A percentile compares a stretch with the other conserved stretches of the same genome.
These are phyloP conservation scores for Cynocephalus volans DNA, from an alignment of 2,113 vertebrate genomes.

Conservation along the genomic window DNA sequence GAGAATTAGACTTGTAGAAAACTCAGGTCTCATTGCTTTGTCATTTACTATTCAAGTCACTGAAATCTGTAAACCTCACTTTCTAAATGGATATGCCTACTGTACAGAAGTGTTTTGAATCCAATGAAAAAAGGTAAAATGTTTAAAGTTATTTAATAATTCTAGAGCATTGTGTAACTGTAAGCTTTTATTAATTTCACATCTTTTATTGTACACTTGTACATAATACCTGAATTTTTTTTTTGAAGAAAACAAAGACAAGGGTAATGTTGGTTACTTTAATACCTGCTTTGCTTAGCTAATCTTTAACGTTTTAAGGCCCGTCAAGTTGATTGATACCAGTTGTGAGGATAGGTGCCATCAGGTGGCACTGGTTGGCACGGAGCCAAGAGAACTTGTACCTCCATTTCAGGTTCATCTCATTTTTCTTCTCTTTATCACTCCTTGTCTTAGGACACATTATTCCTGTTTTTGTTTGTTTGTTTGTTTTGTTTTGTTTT, in stretches of 20 bases:
- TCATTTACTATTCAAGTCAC: background rate
- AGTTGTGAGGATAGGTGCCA: background rate
- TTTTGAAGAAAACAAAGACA: background rate
- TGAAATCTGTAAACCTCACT: background rate
- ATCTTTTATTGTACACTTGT: background rate
- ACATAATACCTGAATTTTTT: background rate
- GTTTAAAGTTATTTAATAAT: background rate
- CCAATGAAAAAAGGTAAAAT: background rate
- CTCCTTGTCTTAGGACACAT: background rate
- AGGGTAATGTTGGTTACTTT: background rate
- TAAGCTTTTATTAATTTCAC: background rate
- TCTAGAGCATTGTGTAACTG: background rate
- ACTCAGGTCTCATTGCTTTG: background rate
- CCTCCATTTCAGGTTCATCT: constrained; percentile 29
- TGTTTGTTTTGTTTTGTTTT: no score
- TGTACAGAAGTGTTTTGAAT: background rate
- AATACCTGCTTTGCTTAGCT: background rate
- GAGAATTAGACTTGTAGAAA: background rate
- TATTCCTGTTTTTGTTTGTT: constrained; percentile 4
- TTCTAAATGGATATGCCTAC: background rate
- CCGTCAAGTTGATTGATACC: constrained; percentile 24
- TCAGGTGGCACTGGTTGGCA: background rate
- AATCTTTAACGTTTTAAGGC: constrained; percentile 40
- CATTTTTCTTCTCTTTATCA: constrained; percentile 66
- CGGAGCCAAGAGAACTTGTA: background rate